A percentile compares a stretch with the other conserved stretches of the same genome.
These are phyloP conservation scores for Tiliacea citrago DNA, from an alignment of 2,888 invertebrate genomes.

Conservation along the genomic window DNA sequence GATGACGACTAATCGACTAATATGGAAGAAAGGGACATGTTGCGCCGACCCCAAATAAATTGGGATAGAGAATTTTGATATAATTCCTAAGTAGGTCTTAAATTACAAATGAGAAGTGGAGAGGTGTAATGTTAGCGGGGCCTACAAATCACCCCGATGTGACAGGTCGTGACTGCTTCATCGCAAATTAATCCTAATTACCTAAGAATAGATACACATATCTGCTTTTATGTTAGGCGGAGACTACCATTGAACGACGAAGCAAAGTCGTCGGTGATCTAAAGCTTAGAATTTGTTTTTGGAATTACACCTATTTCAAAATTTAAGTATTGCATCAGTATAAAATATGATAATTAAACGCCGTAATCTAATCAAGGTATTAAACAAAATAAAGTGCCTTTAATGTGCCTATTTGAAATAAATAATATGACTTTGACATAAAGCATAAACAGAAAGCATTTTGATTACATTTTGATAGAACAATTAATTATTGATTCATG, in stretches of 20 bases:
- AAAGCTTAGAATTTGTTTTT: neutral
- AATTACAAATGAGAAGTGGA: constrained; percentile 18
- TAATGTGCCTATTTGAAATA: too few relatives aligned
- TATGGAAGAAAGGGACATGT: too few relatives aligned
- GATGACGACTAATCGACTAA: too few relatives aligned
- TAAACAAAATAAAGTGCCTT: neutral
- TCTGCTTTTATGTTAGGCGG: constrained; percentile 18
- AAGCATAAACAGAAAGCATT: neutral
- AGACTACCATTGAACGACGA: neutral
- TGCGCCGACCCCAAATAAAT: too few relatives aligned
- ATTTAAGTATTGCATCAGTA: too few relatives aligned
- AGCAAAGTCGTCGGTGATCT: neutral
- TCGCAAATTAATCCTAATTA: constrained; percentile 34
- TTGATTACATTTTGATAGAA: neutral
- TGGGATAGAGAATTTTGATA: too few relatives aligned
- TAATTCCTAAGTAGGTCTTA: neutral
- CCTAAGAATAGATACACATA: constrained; percentile 28
- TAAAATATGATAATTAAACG: neutral
- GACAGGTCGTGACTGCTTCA: constrained; percentile 10
- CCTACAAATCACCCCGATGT: neutral
- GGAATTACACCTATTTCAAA: neutral
- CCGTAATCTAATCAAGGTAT: neutral
- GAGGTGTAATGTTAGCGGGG: constrained; percentile 17
- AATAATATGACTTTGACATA: too few relatives aligned
- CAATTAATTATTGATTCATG: neutral